A percentile compares a stretch with the other conserved stretches of the same genome.
Evolutionary conservation across 2,113 vertebrate species (phyloP).

Genomic region (Himantopus leucocephalus): DNA sequence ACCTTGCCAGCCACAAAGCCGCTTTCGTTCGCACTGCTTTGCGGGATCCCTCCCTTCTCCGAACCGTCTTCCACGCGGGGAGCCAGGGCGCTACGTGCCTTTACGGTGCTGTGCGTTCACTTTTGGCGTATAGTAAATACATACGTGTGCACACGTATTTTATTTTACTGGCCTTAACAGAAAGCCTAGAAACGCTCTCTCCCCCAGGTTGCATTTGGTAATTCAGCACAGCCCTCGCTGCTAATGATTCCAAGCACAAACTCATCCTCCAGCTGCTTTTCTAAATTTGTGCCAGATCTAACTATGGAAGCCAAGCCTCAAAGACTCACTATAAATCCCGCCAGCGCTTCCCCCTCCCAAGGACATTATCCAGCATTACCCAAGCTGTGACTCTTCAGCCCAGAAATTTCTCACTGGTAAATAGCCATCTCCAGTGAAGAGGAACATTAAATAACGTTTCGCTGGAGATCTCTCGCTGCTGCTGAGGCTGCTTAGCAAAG

Average conservation of each 20-base stretch:
- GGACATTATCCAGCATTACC: constrained; percentile 21
- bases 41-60: not conserved
- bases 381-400: constrained; percentile 31
- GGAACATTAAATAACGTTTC: constrained; percentile 1
- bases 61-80: too few species aligned
- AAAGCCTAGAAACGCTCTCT: not conserved
- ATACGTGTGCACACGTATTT: accelerated
- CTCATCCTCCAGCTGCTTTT: constrained; percentile 56
- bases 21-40: not conserved
- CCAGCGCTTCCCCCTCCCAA: not conserved
- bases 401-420: constrained; percentile 31
- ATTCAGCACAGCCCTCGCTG: not conserved
- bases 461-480: not conserved
- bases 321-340: constrained; percentile 17
- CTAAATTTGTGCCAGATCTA: constrained; percentile 39
- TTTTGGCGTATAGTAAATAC: not conserved
- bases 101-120: not conserved
- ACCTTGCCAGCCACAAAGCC: not conserved
- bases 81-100: too few species aligned
- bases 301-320: constrained; percentile 19
- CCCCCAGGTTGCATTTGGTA: not conserved
- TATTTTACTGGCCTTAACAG: not conserved
- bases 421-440: constrained; percentile 8
- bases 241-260: constrained; percentile 25
- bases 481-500: not conserved